These are phyloP conservation scores for Crenichthys baileyi DNA, from an alignment of 2,797 vertebrate species.

Conservation along the genomic window DNA sequence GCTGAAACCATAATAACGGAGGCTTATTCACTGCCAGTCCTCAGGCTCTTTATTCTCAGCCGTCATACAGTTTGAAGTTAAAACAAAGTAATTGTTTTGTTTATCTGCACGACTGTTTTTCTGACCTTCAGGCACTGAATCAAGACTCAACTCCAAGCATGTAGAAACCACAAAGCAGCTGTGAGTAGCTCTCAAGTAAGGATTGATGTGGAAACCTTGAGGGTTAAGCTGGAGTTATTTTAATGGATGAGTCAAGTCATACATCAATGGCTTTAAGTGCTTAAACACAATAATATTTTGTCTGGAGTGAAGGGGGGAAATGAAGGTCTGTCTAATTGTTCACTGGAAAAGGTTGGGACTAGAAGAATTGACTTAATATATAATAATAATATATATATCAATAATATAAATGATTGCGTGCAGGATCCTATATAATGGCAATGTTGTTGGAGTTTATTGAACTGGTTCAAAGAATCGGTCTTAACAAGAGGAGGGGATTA, in stretches of 20 bases:
- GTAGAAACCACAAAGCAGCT: slow-evolving; percentile 70
- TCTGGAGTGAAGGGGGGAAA: slow-evolving; percentile 43
- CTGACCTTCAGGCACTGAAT: slow-evolving; percentile 31
- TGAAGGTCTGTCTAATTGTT: slow-evolving; percentile 57
- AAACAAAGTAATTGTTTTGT: slow-evolving; percentile 24
- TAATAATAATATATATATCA: too few species aligned
- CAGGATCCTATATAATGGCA: slow-evolving; percentile 14
- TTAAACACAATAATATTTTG: slow-evolving; percentile 56
- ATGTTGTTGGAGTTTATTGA: slow-evolving; percentile 27
- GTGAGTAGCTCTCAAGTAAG: slow-evolving; percentile 68
- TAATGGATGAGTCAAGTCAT: slow-evolving; percentile 67
- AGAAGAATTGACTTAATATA: too few species aligned
- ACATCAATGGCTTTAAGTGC: slow-evolving; percentile 68
- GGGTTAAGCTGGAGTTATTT: slow-evolving; percentile 63
- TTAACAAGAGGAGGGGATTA: slow-evolving; percentile 13
- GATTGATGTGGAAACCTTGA: slow-evolving; percentile 71
- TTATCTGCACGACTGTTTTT: slow-evolving; percentile 28
- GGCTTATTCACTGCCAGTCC: background rate
- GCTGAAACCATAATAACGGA: background rate
- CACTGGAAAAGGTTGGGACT: slow-evolving; percentile 56
- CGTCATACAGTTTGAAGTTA: background rate
- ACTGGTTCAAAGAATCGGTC: slow-evolving; percentile 20
- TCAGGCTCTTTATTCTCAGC: background rate
- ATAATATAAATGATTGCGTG: slow-evolving; percentile 9
- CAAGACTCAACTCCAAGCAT: slow-evolving; percentile 39